Evolutionary conservation across 2,797 vertebrate genomes (phyloP).

Genomic region (Acipenser ruthenus): DNA sequence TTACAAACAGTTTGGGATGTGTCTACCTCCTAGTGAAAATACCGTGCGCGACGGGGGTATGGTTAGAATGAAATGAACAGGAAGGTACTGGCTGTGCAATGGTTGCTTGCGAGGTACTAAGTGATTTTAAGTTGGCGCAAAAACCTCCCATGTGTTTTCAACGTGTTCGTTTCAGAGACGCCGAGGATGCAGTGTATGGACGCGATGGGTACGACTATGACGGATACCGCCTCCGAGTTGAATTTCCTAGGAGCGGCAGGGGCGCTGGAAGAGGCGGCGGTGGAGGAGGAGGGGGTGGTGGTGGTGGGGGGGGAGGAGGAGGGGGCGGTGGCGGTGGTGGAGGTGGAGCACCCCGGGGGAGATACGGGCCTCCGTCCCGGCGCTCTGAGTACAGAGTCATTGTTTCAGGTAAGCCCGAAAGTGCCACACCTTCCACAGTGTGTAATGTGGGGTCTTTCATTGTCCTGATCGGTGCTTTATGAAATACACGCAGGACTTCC

Average conservation of each 20-base stretch:
- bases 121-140: background rate
- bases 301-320: constrained; percentile 79
- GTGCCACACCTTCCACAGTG: background rate
- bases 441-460: background rate
- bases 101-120: too few relatives aligned
- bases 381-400: constrained; percentile 94
- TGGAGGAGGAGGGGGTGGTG: constrained; percentile 68
- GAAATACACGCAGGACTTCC: constrained; percentile 70
- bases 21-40: too few relatives aligned
- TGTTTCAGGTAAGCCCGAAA: constrained; percentile 74
- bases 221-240: constrained; percentile 91
- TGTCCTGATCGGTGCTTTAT: background rate
- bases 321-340: constrained; percentile 50
- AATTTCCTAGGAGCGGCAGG: constrained; percentile 89
- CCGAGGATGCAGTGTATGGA: constrained; percentile 89
- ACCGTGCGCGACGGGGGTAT: too few relatives aligned
- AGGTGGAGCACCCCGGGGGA: constrained; percentile 70
- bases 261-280: constrained; percentile 74
- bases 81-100: too few relatives aligned
- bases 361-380: constrained; percentile 88
- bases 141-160: too few relatives aligned
- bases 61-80: too few relatives aligned
- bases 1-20: too few relatives aligned
- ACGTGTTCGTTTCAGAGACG: constrained; percentile 63
- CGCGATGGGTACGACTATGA: constrained; percentile 96